These are phyloP conservation scores for Asbolus verrucosus DNA, from an alignment of 1,140 invertebrate species.

Conservation along the genomic window DNA sequence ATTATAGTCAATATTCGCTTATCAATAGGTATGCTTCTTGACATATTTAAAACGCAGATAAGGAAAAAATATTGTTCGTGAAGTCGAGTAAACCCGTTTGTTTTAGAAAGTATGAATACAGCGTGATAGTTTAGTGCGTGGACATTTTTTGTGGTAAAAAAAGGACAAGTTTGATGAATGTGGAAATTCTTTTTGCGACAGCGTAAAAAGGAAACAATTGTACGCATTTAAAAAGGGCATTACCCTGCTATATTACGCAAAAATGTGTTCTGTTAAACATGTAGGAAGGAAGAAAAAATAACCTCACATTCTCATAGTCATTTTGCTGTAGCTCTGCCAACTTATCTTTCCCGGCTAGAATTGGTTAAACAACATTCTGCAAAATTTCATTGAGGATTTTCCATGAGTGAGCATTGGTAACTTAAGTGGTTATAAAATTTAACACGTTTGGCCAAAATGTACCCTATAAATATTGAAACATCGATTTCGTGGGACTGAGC, in stretches of 20 bases:
- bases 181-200: background rate
- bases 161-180: constrained; percentile 18
- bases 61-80: constrained; percentile 40
- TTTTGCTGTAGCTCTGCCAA: constrained; percentile 50
- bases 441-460: background rate
- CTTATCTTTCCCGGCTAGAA: background rate
- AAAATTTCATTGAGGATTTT: background rate
- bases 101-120: constrained; percentile 40
- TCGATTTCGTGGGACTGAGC: constrained; percentile 20
- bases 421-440: background rate
- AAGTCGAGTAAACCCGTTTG: constrained; percentile 30
- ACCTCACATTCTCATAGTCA: constrained; percentile 41
- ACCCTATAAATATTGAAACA: background rate
- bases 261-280: constrained; percentile 44
- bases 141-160: background rate
- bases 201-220: constrained; percentile 55
- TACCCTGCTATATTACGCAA: constrained; percentile 53
- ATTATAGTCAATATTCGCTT: constrained; percentile 38
- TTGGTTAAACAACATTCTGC: background rate
- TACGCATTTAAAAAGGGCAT: constrained; percentile 53
- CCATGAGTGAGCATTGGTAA: background rate
- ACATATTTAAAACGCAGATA: constrained; percentile 40
- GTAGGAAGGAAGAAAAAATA: constrained; percentile 50
- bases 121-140: background rate
- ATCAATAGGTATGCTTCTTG: constrained; percentile 21